Conservation (phyloP, 2,113 vertebrate species). For the Proterorhinus semilunaris region DNA sequence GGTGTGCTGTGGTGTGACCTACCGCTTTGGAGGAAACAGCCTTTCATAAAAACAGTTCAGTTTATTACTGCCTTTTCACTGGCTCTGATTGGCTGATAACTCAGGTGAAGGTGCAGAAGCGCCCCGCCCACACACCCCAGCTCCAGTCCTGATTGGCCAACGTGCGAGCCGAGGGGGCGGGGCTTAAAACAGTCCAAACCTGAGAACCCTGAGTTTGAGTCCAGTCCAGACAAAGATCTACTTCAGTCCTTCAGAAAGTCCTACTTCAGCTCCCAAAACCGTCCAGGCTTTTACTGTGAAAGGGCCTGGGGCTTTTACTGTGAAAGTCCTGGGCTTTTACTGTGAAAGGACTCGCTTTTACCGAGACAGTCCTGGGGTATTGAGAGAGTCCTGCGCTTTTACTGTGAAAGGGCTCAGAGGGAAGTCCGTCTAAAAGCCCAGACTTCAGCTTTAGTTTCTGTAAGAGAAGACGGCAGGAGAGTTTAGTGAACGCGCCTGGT, state of each 20-base stretch:
- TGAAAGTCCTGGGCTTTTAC: not conserved
- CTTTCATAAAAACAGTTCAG: constrained; percentile 14
- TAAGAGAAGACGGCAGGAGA: constrained; percentile 4
- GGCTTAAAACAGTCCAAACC: constrained; percentile 7
- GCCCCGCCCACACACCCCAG: not conserved
- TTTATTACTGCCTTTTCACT: constrained; percentile 9
- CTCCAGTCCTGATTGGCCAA: constrained; percentile 4
- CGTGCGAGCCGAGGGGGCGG: not conserved
- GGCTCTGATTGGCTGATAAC: constrained; percentile 8
- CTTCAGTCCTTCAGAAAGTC: not conserved
- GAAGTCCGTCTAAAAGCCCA: constrained; percentile 3
- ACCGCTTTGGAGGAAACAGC: constrained; percentile 8
- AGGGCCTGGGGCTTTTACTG: too few relatives aligned
- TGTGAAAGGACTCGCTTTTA: not conserved
- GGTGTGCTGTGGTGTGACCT: not conserved
- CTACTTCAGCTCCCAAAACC: not conserved
- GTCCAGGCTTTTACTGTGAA: not conserved
- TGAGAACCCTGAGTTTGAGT: constrained; percentile 1
- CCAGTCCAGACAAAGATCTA: not conserved
- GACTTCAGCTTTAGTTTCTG: constrained; percentile 12
- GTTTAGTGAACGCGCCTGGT: not conserved
- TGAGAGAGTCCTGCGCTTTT: constrained; percentile 5
- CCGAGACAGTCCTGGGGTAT: not conserved
- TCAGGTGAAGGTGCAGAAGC: constrained; percentile 4
- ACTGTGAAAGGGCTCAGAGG: constrained; percentile 7